phyloP scores from a whole-genome alignment of 2,888 invertebrate species.

The Netelia virgata region DNA sequence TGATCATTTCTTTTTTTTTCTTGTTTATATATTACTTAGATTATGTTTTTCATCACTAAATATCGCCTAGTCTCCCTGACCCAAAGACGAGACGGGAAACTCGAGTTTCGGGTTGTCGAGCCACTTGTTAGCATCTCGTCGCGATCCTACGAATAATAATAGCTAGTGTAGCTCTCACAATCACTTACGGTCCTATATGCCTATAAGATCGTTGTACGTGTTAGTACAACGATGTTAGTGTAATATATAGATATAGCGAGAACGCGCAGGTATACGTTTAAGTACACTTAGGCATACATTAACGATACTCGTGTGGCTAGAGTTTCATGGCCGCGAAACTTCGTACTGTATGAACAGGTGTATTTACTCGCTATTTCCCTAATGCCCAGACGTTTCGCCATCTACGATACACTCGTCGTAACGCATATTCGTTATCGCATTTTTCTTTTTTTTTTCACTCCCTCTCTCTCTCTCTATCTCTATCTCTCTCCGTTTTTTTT shows the following conservation, averaged over 20 bases:
- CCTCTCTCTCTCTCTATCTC: not conserved
- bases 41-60: not conserved
- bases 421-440: conserved; percentile 18
- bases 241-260: not conserved
- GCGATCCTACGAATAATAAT: conserved; percentile 41
- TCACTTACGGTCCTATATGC: not conserved
- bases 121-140: conserved; percentile 14
- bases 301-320: conserved; percentile 15
- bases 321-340: conserved; percentile 42
- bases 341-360: conserved; percentile 54
- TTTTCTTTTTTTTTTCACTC: conserved; percentile 8
- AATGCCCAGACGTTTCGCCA: conserved; percentile 7
- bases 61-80: conserved; percentile 7
- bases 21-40: conserved; percentile 2
- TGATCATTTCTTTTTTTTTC: not conserved
- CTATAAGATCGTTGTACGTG: not conserved
- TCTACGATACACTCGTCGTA: not conserved
- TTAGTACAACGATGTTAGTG: not conserved
- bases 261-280: not conserved
- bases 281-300: not conserved
- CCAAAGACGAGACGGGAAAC: conserved; percentile 3
- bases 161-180: not conserved
- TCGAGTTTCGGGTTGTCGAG: conserved; percentile 38
- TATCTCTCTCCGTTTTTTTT: not conserved
- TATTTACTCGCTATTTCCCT: conserved; percentile 47